phyloP scores from a whole-genome alignment of 2,113 vertebrate genomes.

The Lanius collurio region DNA sequence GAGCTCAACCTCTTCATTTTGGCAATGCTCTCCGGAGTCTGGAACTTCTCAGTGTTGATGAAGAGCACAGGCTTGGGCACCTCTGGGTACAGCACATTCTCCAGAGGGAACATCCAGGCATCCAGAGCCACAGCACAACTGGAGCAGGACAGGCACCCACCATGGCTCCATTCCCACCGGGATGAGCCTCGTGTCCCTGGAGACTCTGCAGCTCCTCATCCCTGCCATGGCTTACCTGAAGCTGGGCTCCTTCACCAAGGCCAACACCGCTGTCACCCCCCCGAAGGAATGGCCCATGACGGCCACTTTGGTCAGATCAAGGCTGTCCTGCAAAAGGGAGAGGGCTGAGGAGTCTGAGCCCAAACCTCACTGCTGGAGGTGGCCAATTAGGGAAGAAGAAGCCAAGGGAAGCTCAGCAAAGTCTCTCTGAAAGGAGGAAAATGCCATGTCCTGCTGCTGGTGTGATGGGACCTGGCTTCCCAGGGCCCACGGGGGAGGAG shows the following conservation, averaged over 20 bases:
- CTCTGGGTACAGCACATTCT: constrained; percentile 58
- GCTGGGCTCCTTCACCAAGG: constrained; percentile 68
- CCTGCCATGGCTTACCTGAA: constrained; percentile 60
- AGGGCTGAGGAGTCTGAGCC: background rate
- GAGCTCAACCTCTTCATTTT: constrained; percentile 72
- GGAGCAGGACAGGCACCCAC: background rate
- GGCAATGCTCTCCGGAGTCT: constrained; percentile 60
- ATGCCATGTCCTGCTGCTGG: accelerated
- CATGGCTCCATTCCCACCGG: background rate
- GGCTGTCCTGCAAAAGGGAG: constrained; percentile 50
- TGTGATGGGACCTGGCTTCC: background rate
- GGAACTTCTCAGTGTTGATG: constrained; percentile 76
- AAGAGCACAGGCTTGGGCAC: constrained; percentile 76
- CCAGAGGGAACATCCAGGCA: constrained; percentile 81
- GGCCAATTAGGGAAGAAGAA: background rate
- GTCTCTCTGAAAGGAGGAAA: background rate
- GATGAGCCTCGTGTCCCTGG: accelerated
- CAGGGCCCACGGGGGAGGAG: background rate
- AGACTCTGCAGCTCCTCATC: accelerated
- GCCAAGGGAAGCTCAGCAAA: background rate
- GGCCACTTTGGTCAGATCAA: constrained; percentile 61
- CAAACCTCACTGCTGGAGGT: background rate
- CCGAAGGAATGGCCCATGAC: constrained; percentile 82
- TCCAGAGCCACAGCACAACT: constrained; percentile 78
- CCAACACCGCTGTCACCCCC: constrained; percentile 72